A percentile compares a stretch with the other conserved stretches of the same genome.
These are phyloP conservation scores for Sphinx pinastri DNA, from an alignment of 2,888 invertebrate species.

Conservation along the genomic window DNA sequence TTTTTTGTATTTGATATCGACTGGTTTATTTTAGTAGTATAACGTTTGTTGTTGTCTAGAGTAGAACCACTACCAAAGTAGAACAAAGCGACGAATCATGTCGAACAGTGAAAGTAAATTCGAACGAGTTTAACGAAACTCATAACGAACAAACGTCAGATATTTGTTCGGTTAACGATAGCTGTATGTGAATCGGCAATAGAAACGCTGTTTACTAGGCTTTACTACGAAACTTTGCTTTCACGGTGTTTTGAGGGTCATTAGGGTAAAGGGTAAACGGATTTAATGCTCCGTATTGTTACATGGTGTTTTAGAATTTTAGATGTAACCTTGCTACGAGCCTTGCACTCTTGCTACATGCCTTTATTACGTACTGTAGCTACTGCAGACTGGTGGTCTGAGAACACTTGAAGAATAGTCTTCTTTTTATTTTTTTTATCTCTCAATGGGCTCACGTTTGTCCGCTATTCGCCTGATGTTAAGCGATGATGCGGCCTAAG, in stretches of 20 bases:
- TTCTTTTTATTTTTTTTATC: no score
- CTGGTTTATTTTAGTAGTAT: no score
- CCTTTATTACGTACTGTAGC: no score
- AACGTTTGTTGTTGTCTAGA: not conserved
- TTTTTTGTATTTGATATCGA: no score
- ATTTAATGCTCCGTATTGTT: not conserved
- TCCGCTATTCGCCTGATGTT: no score
- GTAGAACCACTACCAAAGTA: constrained; percentile 7
- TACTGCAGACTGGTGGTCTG: no score
- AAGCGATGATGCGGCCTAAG: no score
- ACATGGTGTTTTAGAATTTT: no score
- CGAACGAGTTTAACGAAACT: constrained; percentile 20
- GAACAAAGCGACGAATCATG: constrained; percentile 22
- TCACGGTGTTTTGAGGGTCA: not conserved
- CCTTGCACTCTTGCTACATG: no score
- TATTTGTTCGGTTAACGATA: not conserved
- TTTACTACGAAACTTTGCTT: not conserved
- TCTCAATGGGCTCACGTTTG: no score
- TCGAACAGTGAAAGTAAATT: constrained; percentile 25
- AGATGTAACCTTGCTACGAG: no score
- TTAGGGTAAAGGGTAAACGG: not conserved
- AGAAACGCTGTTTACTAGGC: not conserved
- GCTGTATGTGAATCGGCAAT: not conserved
- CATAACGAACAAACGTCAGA: constrained; percentile 1
- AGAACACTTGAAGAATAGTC: no score